Conservation (phyloP, 37 sponge, comb jelly and placozoan species). For the Hormiphora californensis region DNA sequence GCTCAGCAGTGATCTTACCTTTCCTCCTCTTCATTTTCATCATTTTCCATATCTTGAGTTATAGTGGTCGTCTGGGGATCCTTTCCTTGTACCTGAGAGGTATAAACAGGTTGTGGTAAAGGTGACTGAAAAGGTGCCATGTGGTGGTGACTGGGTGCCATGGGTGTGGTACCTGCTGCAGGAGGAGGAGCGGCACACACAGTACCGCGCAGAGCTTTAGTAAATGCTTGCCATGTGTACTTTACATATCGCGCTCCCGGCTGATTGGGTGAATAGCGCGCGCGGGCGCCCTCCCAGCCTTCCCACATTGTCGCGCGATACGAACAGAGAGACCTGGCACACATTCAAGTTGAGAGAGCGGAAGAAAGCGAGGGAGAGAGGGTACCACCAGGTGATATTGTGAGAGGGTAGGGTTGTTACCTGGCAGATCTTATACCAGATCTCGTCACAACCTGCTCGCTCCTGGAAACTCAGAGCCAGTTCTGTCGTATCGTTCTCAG, state of each 20-base stretch:
- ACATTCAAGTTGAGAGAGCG: too few relatives aligned
- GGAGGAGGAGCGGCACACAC: neutral
- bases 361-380: too few relatives aligned
- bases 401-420: slow-evolving; percentile 59
- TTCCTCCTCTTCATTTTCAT: slow-evolving; percentile 47
- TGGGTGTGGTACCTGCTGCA: neutral
- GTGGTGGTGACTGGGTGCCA: neutral
- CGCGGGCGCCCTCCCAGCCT: slow-evolving; percentile 4
- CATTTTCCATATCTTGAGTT: slow-evolving; percentile 50
- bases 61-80: slow-evolving; percentile 51
- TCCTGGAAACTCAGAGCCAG: slow-evolving; percentile 95
- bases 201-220: slow-evolving; percentile 34
- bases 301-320: too few relatives aligned
- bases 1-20: too few relatives aligned
- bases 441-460: slow-evolving; percentile 83
- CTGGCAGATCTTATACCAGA: slow-evolving; percentile 84
- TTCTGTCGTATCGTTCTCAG: slow-evolving; percentile 73
- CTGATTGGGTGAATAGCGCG: slow-evolving; percentile 30
- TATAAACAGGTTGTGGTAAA: neutral
- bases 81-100: slow-evolving; percentile 32
- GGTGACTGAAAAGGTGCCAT: neutral
- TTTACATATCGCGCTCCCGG: neutral
- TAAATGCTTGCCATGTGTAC: slow-evolving; percentile 48
- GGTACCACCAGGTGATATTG: too few relatives aligned
- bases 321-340: too few relatives aligned